Evolutionary conservation across 2,113 vertebrate species (phyloP).

Genomic region (Leptobrachium leishanense): DNA sequence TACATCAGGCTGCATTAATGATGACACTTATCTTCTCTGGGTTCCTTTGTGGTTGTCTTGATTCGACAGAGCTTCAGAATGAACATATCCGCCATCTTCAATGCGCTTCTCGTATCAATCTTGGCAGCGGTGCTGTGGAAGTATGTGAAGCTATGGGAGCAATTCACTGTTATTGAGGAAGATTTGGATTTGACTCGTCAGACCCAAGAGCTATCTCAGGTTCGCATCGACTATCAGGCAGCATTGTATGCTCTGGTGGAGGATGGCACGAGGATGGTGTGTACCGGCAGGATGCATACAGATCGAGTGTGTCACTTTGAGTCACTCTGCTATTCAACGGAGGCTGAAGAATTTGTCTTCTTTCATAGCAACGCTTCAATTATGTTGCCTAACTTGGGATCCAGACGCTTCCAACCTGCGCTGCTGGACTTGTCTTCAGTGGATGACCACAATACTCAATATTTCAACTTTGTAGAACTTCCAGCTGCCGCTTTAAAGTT

Average conservation of each 20-base stretch:
- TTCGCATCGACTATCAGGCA: slow-evolving; percentile 82
- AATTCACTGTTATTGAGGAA: slow-evolving; percentile 82
- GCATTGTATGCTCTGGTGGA: slow-evolving; percentile 84
- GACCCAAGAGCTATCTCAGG: slow-evolving; percentile 75
- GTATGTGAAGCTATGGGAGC: slow-evolving; percentile 82
- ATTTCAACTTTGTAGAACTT: slow-evolving; percentile 96
- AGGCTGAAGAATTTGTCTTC: slow-evolving; percentile 94
- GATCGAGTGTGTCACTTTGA: slow-evolving; percentile 94
- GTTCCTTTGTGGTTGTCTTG: slow-evolving; percentile 60
- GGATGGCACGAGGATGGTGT: slow-evolving; percentile 92
- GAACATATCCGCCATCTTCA: slow-evolving; percentile 86
- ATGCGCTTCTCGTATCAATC: slow-evolving; percentile 87
- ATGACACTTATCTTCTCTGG: slow-evolving; percentile 53
- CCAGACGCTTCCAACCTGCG: slow-evolving; percentile 92
- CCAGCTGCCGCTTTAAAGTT: slow-evolving; percentile 86
- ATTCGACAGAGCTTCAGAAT: slow-evolving; percentile 78
- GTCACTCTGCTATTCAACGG: slow-evolving; percentile 90
- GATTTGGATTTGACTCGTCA: slow-evolving; percentile 78
- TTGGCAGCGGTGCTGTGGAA: slow-evolving; percentile 94
- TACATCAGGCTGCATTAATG: slow-evolving; percentile 56
- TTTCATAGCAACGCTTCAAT: slow-evolving; percentile 90
- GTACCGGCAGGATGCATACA: slow-evolving; percentile 92
- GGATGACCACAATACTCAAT: slow-evolving; percentile 97
- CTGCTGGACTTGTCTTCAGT: slow-evolving; percentile 92
- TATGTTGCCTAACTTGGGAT: slow-evolving; percentile 93